These are phyloP conservation scores for Drosophila infuscata DNA, from an alignment of 2,888 invertebrate species.

Conservation along the genomic window DNA sequence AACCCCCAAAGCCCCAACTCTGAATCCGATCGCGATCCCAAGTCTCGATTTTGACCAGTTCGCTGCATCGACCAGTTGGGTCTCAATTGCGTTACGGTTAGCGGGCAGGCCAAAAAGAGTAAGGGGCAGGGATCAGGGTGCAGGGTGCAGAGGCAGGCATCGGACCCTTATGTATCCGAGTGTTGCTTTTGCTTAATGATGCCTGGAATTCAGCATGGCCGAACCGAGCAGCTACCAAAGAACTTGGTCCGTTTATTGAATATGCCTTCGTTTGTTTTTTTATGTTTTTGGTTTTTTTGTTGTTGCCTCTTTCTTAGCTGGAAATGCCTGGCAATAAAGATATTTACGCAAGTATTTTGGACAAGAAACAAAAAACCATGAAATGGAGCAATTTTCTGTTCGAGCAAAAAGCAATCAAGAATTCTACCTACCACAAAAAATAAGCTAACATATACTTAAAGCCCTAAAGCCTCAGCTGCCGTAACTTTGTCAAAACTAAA, in stretches of 20 bases:
- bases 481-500: background rate
- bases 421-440: conserved; percentile 6
- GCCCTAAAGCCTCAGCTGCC: background rate
- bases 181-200: conserved; percentile 71
- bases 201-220: conserved; percentile 84
- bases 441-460: conserved; percentile 15
- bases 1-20: conserved; percentile 8
- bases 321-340: conserved; percentile 71
- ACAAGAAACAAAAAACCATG: conserved; percentile 30
- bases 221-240: conserved; percentile 42
- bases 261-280: conserved; percentile 30
- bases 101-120: background rate
- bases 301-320: conserved; percentile 33
- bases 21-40: conserved; percentile 25
- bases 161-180: conserved; percentile 73
- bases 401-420: conserved; percentile 38
- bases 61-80: conserved; percentile 53
- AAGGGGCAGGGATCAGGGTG: background rate
- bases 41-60: conserved; percentile 55
- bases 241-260: conserved; percentile 61
- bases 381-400: conserved; percentile 73
- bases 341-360: conserved; percentile 66
- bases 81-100: conserved; percentile 50
- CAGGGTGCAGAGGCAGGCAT: background rate
- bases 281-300: conserved; percentile 2